These are phyloP conservation scores for Enteromius argenteus DNA, from an alignment of 2,797 vertebrate species.

Conservation along the genomic window DNA sequence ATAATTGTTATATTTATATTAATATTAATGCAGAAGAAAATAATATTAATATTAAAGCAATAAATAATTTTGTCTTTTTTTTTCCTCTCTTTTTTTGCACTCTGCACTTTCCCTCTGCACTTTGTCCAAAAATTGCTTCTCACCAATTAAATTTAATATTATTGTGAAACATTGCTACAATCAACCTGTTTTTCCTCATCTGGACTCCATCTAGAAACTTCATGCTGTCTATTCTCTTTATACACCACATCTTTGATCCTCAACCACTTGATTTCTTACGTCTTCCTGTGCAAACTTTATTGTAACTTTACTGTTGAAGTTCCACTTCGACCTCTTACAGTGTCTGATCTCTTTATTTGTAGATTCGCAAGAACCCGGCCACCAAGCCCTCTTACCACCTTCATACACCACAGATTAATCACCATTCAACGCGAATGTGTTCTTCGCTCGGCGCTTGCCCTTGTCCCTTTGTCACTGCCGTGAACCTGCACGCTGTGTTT, in stretches of 20 bases:
- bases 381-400: slow-evolving; percentile 21
- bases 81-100: not conserved
- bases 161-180: not conserved
- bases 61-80: not conserved
- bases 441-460: slow-evolving; percentile 49
- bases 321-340: not conserved
- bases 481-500: slow-evolving; percentile 60
- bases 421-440: slow-evolving; percentile 37
- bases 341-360: slow-evolving; percentile 31
- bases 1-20: too few species aligned
- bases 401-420: slow-evolving; percentile 30
- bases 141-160: not conserved
- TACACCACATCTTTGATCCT: not conserved
- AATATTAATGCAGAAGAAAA: not conserved
- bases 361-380: not conserved
- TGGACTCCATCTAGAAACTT: not conserved
- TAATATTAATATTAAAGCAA: not conserved
- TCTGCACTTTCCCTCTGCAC: too few species aligned
- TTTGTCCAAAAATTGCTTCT: not conserved
- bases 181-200: not conserved
- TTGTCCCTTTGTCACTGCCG: slow-evolving; percentile 57
- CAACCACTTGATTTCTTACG: not conserved
- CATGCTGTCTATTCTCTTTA: not conserved
- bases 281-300: not conserved
- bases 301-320: not conserved